These are phyloP conservation scores for Epicauta chinensis DNA, from an alignment of 1,140 invertebrate genomes.

Conservation along the genomic window DNA sequence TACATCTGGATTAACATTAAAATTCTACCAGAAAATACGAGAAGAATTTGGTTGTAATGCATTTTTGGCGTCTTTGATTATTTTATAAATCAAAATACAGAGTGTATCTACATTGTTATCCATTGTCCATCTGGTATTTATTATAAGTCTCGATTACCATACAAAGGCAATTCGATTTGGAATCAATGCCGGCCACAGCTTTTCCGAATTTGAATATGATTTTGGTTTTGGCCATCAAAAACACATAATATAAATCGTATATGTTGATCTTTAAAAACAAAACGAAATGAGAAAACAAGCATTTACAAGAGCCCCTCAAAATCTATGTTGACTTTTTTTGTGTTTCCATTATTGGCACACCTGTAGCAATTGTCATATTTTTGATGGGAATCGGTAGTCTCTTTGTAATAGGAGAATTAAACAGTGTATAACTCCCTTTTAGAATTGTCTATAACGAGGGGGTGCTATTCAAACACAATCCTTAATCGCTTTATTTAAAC, in stretches of 20 bases:
- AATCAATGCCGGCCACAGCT: conserved; percentile 6
- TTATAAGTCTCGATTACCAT: conserved; percentile 14
- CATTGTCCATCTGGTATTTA: no score
- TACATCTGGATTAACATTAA: no score
- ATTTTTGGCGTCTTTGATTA: no score
- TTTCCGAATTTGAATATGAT: conserved; percentile 21
- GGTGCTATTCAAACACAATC: conserved; percentile 9
- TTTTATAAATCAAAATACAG: no score
- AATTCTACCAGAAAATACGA: no score
- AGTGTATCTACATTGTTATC: no score
- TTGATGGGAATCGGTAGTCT: not conserved
- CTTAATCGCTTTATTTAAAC: conserved; percentile 17
- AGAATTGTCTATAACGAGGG: not conserved
- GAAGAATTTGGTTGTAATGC: no score
- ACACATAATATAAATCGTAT: conserved; percentile 25
- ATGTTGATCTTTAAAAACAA: no score
- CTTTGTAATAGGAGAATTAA: no score
- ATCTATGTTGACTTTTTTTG: not conserved
- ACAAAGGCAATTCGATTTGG: conserved; percentile 19
- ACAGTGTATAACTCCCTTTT: no score
- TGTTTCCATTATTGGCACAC: conserved; percentile 8
- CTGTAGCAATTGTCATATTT: conserved; percentile 7
- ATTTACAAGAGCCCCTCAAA: not conserved
- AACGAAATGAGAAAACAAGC: no score
- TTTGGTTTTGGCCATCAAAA: conserved; percentile 23